Conservation (phyloP, 30 jellyfish, hydroid and myxozoan species). For the Rhopilema esculentum region DNA sequence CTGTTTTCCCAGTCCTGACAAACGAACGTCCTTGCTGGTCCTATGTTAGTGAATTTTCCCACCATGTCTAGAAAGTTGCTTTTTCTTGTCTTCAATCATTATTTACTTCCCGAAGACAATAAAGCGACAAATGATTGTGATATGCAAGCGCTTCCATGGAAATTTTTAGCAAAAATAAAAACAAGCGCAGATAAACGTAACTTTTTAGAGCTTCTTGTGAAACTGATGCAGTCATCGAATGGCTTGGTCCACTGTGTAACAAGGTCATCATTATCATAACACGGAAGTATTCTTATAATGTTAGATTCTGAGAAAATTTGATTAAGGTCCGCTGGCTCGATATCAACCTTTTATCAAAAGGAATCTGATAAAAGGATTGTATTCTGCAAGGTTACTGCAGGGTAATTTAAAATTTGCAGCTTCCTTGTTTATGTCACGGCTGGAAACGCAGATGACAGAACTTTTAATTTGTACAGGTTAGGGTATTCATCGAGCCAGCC, state of each 20-base stretch:
- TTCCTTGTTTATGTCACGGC: too few relatives aligned
- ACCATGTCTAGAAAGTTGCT: not conserved
- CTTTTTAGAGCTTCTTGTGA: not conserved
- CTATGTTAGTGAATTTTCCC: not conserved
- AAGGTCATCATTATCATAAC: not conserved
- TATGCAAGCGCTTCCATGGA: not conserved
- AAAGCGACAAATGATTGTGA: not conserved
- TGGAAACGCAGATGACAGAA: too few relatives aligned
- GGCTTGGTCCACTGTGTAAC: not conserved
- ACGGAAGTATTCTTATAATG: not conserved
- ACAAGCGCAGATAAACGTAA: not conserved
- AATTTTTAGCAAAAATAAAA: too few relatives aligned
- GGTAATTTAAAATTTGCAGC: too few relatives aligned
- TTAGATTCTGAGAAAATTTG: not conserved
- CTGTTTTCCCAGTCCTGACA: not conserved
- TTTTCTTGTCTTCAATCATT: not conserved
- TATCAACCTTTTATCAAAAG: not conserved
- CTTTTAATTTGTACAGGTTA: too few relatives aligned
- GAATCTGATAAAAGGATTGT: not conserved
- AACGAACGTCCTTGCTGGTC: not conserved
- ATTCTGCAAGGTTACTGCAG: not conserved
- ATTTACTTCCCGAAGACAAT: not conserved
- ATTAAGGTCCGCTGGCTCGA: not conserved
- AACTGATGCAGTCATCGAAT: not conserved
- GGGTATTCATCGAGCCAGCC: too few relatives aligned